Evolutionary conservation across 2,797 vertebrate genomes (phyloP), one percentile per base, ranked within the genome.

Genomic region (Myotis daubentonii): DNA sequence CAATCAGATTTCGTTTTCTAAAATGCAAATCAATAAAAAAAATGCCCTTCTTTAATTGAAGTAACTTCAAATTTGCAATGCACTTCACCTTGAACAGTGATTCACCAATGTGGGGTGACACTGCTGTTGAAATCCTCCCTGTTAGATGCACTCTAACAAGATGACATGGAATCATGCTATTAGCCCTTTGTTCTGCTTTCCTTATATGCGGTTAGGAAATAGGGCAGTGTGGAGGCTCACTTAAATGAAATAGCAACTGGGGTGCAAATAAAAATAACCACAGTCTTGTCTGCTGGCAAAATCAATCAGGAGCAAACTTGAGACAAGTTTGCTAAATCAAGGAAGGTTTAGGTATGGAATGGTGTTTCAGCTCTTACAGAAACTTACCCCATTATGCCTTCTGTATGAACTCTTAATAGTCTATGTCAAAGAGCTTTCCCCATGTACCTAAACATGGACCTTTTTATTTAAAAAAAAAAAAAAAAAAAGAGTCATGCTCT

Each of bases 151-250:
- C 11, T 33, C 25, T 75, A 79, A 53, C 44, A 84, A 78, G 51
- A 53, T 76, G 38, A 76, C 33, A 33, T 6, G 30, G 68, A 80
- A 7, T 53, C 62, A 70, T 41, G n/a, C 13, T 90, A 93, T 76
- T 57, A 88, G 57, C 51, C 71, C 71, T 92, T 75, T 82, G 83
- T 84, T 97, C 87, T 89, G 38, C 53, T 80, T 80, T 53, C 55
- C 41, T 82, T 75, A 44, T 66, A 71, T 9, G 5, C 55, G 36
- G 78, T 66, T 78, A 75, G 65, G 51, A 93, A 90, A 93, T 6
- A 74, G 55, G 62, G 57, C 53, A 65, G 22, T 22, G 30, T 65
- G 30, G 49, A 49, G n/a, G 36, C 17, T 91, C 33, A 41, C 41
- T 88, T 36, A 55, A 60, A 66, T 79, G 49, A 91, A 92, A 53